These are phyloP conservation scores for Nyctibius bracteatus DNA, from an alignment of 2,113 vertebrate species.

Conservation along the genomic window DNA sequence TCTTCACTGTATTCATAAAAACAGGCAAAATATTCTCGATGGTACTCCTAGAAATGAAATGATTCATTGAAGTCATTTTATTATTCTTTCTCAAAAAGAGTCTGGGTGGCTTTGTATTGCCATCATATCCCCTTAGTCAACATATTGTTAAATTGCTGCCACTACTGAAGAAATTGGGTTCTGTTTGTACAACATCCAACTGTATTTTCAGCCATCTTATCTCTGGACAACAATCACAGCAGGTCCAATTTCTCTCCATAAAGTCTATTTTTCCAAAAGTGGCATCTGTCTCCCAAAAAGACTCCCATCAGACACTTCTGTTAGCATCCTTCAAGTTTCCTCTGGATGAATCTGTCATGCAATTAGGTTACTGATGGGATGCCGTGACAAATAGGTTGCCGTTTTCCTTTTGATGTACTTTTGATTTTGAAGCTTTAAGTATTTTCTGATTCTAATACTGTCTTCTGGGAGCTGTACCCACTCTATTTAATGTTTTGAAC, in stretches of 20 bases:
- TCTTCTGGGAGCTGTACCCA: conserved; percentile 3
- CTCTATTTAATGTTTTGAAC: conserved; percentile 29
- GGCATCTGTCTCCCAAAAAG: conserved; percentile 52
- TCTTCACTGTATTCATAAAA: neutral
- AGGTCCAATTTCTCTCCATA: conserved; percentile 45
- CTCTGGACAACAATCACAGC: conserved; percentile 42
- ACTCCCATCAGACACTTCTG: conserved; percentile 16
- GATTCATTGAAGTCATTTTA: neutral
- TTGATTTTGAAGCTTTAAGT: conserved; percentile 49
- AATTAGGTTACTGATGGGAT: conserved; percentile 41
- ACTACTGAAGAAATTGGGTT: conserved; percentile 6
- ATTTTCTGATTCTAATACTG: conserved; percentile 34
- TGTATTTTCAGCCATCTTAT: conserved; percentile 50
- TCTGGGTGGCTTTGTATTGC: neutral
- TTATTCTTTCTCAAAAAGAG: neutral
- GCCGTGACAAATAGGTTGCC: conserved; percentile 11
- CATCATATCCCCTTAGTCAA: neutral
- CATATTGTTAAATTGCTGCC: neutral
- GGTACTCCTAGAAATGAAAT: neutral
- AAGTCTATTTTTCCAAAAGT: conserved; percentile 49
- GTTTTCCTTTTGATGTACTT: conserved; percentile 52
- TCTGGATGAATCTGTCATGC: conserved; percentile 47
- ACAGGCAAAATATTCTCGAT: neutral
- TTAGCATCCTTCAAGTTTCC: conserved; percentile 53
- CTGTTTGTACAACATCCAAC: conserved; percentile 41